Conservation (phyloP, 2,888 invertebrate genomes). For the Lypha dubia region DNA sequence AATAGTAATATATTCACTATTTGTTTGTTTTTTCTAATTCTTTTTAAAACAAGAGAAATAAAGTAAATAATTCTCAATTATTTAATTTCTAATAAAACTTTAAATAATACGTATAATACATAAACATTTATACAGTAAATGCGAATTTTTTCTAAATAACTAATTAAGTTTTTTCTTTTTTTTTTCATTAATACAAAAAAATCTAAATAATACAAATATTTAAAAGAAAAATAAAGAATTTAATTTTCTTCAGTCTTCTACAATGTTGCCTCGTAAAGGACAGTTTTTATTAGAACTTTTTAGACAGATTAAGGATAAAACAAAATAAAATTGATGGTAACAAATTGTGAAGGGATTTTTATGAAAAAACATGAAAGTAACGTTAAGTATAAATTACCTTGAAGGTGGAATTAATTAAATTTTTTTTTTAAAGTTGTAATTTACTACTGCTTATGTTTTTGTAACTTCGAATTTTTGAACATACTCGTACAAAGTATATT, state of each 20-base stretch:
- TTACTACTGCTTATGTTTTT: too few species aligned
- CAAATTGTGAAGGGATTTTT: conserved; percentile 17
- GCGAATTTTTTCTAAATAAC: background rate
- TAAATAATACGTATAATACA: conserved; percentile 38
- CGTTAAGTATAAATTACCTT: background rate
- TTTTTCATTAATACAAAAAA: background rate
- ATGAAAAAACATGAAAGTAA: background rate
- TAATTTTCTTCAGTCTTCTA: conserved; percentile 18
- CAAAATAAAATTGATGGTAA: background rate
- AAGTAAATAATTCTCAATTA: conserved; percentile 15
- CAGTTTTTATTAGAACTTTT: conserved; percentile 20
- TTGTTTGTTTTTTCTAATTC: conserved; percentile 12
- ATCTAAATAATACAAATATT: conserved; percentile 24
- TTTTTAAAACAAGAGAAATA: conserved; percentile 7
- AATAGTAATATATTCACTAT: background rate
- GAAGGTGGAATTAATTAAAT: background rate
- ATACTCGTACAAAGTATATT: too few species aligned
- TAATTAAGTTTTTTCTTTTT: too few species aligned
- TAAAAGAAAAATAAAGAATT: background rate
- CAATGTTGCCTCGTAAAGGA: conserved; percentile 8
- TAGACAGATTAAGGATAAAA: conserved; percentile 20
- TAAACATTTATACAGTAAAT: conserved; percentile 47
- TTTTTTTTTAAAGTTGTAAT: too few species aligned
- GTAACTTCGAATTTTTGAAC: too few species aligned
- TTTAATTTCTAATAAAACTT: conserved; percentile 50